These are phyloP conservation scores for Falco concolor DNA, from an alignment of 2,797 vertebrate species.

Conservation along the genomic window DNA sequence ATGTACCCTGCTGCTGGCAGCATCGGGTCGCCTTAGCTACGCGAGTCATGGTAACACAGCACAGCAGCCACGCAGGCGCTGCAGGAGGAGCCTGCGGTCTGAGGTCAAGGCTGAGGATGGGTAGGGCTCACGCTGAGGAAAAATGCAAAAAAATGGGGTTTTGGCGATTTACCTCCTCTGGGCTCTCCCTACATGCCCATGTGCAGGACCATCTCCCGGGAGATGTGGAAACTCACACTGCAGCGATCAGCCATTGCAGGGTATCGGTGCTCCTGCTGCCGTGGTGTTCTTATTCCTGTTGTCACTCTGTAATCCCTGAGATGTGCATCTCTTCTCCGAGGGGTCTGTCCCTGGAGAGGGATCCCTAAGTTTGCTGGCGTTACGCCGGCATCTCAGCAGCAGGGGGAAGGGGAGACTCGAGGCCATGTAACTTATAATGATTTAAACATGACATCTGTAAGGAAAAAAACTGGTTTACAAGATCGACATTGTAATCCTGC, in stretches of 20 bases:
- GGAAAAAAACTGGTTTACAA: background rate
- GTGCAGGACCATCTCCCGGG: background rate
- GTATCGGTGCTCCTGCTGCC: background rate
- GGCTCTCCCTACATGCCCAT: background rate
- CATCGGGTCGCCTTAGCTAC: constrained; percentile 23
- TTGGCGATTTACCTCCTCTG: background rate
- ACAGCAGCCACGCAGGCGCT: background rate
- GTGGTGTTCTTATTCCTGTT: background rate
- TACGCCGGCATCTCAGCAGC: background rate
- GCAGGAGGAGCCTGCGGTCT: background rate
- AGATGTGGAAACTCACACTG: background rate
- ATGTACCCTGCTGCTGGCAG: background rate
- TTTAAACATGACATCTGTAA: background rate
- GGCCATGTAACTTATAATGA: background rate
- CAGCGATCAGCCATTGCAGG: background rate
- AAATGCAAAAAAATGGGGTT: accelerated
- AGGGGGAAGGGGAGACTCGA: background rate
- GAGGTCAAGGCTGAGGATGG: background rate
- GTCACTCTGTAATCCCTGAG: background rate
- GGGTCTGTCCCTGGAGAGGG: background rate
- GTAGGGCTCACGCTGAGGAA: background rate
- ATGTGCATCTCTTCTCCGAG: accelerated
- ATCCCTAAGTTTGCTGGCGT: accelerated
- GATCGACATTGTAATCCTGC: background rate
- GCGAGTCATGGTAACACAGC: background rate